Conservation (phyloP, 2,113 vertebrate genomes). For the Colinus virginianus region DNA sequence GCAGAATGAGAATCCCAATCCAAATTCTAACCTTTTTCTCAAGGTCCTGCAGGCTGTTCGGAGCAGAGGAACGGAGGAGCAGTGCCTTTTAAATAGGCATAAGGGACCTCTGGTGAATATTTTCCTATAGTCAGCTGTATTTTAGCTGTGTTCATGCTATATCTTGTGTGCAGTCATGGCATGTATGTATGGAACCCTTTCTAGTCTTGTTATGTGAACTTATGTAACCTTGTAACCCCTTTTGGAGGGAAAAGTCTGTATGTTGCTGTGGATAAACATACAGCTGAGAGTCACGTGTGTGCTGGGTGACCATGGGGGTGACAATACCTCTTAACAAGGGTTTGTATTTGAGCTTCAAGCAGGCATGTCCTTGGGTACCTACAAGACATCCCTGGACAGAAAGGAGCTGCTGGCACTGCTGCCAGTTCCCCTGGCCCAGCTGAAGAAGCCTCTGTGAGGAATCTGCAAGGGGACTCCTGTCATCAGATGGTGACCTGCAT, state of each 20-base stretch:
- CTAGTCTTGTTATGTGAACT: background rate
- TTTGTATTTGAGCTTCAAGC: accelerated
- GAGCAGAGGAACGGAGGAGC: background rate
- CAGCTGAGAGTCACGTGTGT: background rate
- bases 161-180: background rate
- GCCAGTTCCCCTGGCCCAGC: background rate
- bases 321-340: background rate
- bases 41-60: background rate
- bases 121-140: background rate
- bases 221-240: background rate
- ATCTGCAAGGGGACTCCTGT: background rate
- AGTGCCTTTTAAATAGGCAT: background rate
- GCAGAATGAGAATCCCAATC: background rate
- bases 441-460: background rate
- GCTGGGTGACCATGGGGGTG: background rate
- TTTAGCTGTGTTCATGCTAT: background rate
- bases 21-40: background rate
- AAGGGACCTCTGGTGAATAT: background rate
- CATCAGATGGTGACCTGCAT: accelerated
- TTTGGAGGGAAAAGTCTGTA: background rate
- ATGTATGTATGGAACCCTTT: background rate
- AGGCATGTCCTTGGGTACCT: no score
- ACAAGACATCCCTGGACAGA: background rate
- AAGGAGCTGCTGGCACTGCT: background rate
- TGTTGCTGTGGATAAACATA: background rate